A percentile compares a stretch with the other conserved stretches of the same genome.
Evolutionary conservation across 2,888 invertebrate species (phyloP).

Genomic region (Oxystoma pomonae): DNA sequence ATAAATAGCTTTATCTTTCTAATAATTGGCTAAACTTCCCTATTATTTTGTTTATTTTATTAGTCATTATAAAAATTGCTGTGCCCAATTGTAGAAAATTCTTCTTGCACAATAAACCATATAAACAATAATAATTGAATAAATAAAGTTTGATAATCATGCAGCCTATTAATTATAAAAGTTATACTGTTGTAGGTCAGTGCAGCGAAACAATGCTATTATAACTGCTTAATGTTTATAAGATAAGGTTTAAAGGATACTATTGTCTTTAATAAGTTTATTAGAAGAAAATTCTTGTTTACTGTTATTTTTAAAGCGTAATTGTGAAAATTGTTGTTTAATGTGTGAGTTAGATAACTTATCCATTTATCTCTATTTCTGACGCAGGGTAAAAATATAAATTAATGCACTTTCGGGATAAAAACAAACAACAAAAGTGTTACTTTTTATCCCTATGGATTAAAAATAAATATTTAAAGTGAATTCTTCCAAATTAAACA

Average conservation of each 20-base stretch:
- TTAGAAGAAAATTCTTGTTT: neutral
- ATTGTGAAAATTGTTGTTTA: neutral
- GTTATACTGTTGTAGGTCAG: neutral
- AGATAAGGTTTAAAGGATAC: neutral
- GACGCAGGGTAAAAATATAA: too few species aligned
- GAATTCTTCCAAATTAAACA: too few species aligned
- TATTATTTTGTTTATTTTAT: too few species aligned
- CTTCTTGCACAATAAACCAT: neutral
- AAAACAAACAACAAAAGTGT: too few species aligned
- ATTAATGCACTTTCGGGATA: too few species aligned
- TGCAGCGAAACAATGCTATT: neutral
- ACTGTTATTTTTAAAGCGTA: neutral
- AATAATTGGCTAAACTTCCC: too few species aligned
- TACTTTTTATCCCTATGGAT: too few species aligned
- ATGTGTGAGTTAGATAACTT: too few species aligned
- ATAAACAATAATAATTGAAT: neutral
- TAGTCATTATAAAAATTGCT: neutral
- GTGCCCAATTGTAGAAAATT: neutral
- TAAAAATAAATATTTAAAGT: too few species aligned
- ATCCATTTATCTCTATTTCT: too few species aligned
- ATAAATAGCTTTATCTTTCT: too few species aligned
- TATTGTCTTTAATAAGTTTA: neutral
- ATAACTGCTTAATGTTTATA: neutral
- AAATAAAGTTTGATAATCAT: neutral
- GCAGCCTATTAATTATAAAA: neutral